Evolutionary conservation across 30 jellyfish, hydroid and myxozoan species (phyloP).

Genomic region (Pelagia noctiluca): DNA sequence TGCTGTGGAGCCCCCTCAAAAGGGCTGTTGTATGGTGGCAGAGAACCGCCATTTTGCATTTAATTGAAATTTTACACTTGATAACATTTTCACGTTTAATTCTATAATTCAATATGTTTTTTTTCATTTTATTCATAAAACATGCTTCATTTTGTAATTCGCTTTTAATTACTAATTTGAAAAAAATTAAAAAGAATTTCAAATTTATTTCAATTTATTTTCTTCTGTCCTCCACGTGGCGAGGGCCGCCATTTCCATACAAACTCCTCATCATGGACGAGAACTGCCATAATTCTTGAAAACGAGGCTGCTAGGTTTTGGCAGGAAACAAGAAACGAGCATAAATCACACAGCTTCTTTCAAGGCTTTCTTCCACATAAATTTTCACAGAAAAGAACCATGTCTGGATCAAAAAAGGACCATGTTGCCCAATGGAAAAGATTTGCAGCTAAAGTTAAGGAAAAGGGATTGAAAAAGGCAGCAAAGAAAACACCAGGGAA

Average conservation of each 20-base stretch:
- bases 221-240: conserved; percentile 7
- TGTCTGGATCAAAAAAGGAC: conserved; percentile 14
- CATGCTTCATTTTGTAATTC: background rate
- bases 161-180: background rate
- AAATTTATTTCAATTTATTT: conserved; percentile 1
- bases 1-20: conserved; percentile 24
- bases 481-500: conserved; percentile 1
- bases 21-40: conserved; percentile 45
- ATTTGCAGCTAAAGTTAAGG: conserved; percentile 15
- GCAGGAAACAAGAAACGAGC: background rate
- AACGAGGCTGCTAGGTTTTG: background rate
- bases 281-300: conserved; percentile 10
- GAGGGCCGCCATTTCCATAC: conserved; percentile 41
- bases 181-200: conserved; percentile 1
- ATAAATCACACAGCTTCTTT: background rate
- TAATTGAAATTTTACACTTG: background rate
- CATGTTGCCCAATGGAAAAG: conserved; percentile 20
- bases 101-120: too few relatives aligned
- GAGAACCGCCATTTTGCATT: conserved; percentile 59
- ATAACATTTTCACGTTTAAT: too few relatives aligned
- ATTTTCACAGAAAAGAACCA: background rate
- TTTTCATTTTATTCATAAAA: background rate
- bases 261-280: conserved; percentile 24
- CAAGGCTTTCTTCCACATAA: background rate
- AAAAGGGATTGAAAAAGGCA: background rate